These are phyloP conservation scores for Athrips mouffetella DNA, from an alignment of 2,888 invertebrate species.

Conservation along the genomic window DNA sequence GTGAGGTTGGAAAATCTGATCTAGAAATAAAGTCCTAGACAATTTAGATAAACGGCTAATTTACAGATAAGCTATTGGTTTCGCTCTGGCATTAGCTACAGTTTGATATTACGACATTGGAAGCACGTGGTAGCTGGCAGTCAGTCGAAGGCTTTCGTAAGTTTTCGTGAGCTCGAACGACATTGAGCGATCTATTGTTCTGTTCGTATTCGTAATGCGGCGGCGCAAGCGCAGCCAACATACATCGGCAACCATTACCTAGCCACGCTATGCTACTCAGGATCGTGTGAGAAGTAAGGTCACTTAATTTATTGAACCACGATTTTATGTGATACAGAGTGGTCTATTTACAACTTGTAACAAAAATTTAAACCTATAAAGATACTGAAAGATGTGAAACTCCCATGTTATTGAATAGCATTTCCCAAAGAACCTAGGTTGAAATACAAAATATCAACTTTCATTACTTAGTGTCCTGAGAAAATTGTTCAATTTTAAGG, in stretches of 20 bases:
- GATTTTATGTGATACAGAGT: conserved; percentile 24
- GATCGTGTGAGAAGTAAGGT: conserved; percentile 60
- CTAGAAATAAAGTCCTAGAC: not conserved
- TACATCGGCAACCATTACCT: conserved; percentile 2
- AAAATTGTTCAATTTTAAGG: too few relatives aligned
- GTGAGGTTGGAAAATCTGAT: too few relatives aligned
- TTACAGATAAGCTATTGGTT: not conserved
- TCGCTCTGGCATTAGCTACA: conserved; percentile 5
- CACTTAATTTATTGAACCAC: conserved; percentile 32
- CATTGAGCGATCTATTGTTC: conserved; percentile 68
- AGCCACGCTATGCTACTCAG: conserved; percentile 35
- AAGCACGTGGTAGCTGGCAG: conserved; percentile 15
- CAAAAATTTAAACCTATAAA: too few relatives aligned
- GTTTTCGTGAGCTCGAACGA: conserved; percentile 62
- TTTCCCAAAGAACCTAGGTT: too few relatives aligned
- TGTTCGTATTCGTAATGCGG: conserved; percentile 49
- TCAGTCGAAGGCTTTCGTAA: conserved; percentile 57
- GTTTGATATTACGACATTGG: conserved; percentile 15
- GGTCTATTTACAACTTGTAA: too few relatives aligned
- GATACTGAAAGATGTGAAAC: too few relatives aligned
- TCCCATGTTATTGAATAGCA: too few relatives aligned
- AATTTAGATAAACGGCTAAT: not conserved
- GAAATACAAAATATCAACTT: too few relatives aligned
- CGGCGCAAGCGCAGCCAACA: conserved; percentile 26
- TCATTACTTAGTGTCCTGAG: too few relatives aligned